These are phyloP conservation scores for Nemotelus nigrinus DNA, from an alignment of 2,888 invertebrate species.

Conservation along the genomic window DNA sequence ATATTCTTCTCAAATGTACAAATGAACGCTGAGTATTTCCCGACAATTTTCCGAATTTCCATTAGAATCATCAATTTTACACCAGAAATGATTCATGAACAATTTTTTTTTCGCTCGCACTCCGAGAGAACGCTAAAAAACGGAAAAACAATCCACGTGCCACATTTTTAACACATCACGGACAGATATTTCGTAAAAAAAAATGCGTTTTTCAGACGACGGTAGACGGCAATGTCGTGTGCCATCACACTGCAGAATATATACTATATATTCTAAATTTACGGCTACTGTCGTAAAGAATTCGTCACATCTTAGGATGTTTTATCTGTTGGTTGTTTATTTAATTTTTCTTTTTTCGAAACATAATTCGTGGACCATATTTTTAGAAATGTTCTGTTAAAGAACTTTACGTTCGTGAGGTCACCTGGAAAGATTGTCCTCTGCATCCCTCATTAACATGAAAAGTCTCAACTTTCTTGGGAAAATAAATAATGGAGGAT, in stretches of 20 bases:
- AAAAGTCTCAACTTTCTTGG: neutral
- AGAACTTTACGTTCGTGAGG: slow-evolving; percentile 8
- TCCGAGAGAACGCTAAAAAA: neutral
- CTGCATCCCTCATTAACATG: slow-evolving; percentile 24
- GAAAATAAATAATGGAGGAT: neutral
- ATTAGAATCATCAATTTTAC: neutral
- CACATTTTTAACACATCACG: slow-evolving; percentile 10
- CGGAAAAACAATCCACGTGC: slow-evolving; percentile 29
- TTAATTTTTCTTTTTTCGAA: neutral
- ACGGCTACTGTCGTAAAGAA: neutral
- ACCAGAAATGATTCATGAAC: slow-evolving; percentile 33
- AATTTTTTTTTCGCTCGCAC: neutral
- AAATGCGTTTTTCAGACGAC: slow-evolving; percentile 1
- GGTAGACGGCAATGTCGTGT: neutral
- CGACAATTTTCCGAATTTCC: neutral
- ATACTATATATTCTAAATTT: neutral
- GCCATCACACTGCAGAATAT: slow-evolving; percentile 32
- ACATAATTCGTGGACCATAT: neutral
- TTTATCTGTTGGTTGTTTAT: no score
- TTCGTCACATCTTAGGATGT: slow-evolving; percentile 25
- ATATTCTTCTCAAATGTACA: slow-evolving; percentile 4
- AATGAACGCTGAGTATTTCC: slow-evolving; percentile 10
- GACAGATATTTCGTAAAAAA: slow-evolving; percentile 8
- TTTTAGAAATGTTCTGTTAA: slow-evolving; percentile 3
- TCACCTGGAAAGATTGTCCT: slow-evolving; percentile 36